Percentiles rank a stretch among this genome's conserved stretches.
Evolutionary conservation across 2,113 vertebrate genomes (phyloP).

Genomic region (Tichodroma muraria): DNA sequence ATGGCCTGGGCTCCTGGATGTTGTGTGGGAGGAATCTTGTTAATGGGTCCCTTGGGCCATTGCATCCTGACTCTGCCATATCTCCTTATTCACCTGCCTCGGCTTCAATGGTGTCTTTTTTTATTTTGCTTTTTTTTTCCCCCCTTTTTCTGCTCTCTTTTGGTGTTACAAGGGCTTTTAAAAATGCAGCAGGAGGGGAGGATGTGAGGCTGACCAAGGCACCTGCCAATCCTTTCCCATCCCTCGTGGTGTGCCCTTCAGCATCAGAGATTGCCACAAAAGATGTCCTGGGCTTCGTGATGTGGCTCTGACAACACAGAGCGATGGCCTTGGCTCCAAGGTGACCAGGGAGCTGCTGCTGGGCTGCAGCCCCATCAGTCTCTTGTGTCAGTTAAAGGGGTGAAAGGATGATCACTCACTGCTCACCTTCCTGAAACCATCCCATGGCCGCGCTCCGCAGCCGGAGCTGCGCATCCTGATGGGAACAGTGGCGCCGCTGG

Average conservation of each 20-base stretch:
- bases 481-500: accelerated
- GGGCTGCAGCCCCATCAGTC: neutral
- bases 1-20: slow-evolving; percentile 20
- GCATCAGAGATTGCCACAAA: neutral
- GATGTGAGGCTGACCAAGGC: neutral
- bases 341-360: neutral
- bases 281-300: neutral
- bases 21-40: slow-evolving; percentile 30
- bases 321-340: neutral
- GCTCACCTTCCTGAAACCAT: neutral
- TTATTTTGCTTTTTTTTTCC: neutral
- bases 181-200: neutral
- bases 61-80: neutral
- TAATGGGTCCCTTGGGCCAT: slow-evolving; percentile 16
- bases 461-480: accelerated
- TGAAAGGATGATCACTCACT: neutral
- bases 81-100: neutral
- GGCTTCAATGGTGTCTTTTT: accelerated
- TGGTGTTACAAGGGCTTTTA: neutral
- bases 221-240: neutral
- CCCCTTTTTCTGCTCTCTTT: neutral
- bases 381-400: neutral
- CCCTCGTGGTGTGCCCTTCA: accelerated
- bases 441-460: accelerated
- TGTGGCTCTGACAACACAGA: neutral